Conservation (phyloP, 1,140 invertebrate genomes). For the Drosophila kepulauana region DNA sequence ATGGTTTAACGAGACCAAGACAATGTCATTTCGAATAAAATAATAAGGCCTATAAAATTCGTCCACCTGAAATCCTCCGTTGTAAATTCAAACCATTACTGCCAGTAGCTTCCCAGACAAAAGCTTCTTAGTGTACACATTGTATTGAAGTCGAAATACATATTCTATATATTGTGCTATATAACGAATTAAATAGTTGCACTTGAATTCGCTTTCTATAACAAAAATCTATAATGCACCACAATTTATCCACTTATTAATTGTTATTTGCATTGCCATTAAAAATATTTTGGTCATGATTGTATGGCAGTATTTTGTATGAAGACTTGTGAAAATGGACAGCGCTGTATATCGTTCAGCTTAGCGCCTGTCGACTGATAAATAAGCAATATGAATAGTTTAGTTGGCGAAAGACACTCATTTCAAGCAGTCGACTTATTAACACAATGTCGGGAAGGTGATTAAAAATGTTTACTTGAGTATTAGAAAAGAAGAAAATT, state of each 20-base stretch:
- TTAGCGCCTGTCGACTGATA: conserved; percentile 22
- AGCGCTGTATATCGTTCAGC: conserved; percentile 37
- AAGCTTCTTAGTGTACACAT: conserved; percentile 69
- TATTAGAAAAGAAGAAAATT: neutral
- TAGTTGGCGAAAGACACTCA: conserved; percentile 43
- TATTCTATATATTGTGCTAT: no score
- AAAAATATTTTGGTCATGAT: no score
- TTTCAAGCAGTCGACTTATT: conserved; percentile 1
- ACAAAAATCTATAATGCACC: no score
- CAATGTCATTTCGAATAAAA: conserved; percentile 87
- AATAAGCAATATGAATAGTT: neutral
- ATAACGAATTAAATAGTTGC: no score
- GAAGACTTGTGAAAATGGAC: neutral
- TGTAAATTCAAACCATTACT: conserved; percentile 90
- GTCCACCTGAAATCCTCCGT: conserved; percentile 88
- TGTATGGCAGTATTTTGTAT: no score
- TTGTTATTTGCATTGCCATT: no score
- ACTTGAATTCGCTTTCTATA: no score
- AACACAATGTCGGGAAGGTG: conserved; percentile 53
- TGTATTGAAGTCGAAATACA: conserved; percentile 59
- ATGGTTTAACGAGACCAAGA: conserved; percentile 90
- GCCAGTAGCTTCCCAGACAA: conserved; percentile 80
- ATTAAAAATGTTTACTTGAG: neutral
- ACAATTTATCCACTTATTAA: no score
- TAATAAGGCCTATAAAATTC: conserved; percentile 88